A percentile compares a stretch with the other conserved stretches of the same genome.
phyloP scores from a whole-genome alignment of 1,140 invertebrate species.

The Zaprionus capensis region DNA sequence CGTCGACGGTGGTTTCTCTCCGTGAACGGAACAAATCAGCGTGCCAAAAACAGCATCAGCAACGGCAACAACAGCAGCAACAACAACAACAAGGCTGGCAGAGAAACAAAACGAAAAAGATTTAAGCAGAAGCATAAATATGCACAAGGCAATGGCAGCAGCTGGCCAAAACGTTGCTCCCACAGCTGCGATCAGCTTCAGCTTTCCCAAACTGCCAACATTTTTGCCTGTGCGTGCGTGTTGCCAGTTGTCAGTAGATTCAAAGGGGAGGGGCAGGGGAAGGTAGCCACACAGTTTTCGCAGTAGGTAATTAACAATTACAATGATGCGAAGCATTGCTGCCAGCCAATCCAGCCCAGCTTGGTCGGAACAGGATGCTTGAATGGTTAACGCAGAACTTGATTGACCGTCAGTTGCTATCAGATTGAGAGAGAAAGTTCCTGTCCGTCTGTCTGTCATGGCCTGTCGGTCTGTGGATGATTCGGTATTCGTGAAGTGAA shows the following conservation, averaged over 20 bases:
- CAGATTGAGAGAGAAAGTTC: slow-evolving; percentile 37
- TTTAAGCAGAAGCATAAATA: slow-evolving; percentile 70
- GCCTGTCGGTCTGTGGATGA: slow-evolving; percentile 28
- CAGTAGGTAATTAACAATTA: slow-evolving; percentile 82
- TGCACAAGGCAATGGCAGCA: slow-evolving; percentile 60
- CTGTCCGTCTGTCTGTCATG: slow-evolving; percentile 31
- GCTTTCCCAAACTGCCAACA: not conserved
- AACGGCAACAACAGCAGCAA: not conserved
- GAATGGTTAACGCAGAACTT: slow-evolving; percentile 68
- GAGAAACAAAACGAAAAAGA: slow-evolving; percentile 30
- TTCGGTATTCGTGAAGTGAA: slow-evolving; percentile 11
- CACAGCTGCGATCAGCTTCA: slow-evolving; percentile 36
- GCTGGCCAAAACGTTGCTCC: slow-evolving; percentile 52
- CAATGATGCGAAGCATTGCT: slow-evolving; percentile 67
- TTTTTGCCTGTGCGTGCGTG: slow-evolving; percentile 54
- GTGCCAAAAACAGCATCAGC: slow-evolving; percentile 52
- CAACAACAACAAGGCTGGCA: slow-evolving; percentile 17
- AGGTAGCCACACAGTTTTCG: slow-evolving; percentile 52
- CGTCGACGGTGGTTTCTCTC: slow-evolving; percentile 50
- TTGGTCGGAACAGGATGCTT: slow-evolving; percentile 52
- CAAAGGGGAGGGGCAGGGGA: not conserved
- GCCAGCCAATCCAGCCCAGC: slow-evolving; percentile 23
- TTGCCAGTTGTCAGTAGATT: slow-evolving; percentile 24
- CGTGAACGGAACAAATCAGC: slow-evolving; percentile 71
- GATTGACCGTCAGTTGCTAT: slow-evolving; percentile 76